Evolutionary conservation across 2,888 invertebrate genomes (phyloP).

Genomic region (Netelia virgata): DNA sequence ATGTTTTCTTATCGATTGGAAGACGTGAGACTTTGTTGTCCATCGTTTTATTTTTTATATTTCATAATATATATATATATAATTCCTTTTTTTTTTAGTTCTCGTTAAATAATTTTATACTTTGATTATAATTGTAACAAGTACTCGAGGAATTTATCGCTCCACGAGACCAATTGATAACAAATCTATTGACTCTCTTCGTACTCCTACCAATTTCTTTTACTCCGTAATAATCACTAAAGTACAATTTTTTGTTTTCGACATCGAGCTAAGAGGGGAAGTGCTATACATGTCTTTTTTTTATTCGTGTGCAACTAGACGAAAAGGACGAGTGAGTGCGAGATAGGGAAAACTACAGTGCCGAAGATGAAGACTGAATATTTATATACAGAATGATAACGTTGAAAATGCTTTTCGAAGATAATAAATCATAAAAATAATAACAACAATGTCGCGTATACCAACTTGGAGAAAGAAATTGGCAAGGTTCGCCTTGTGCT

Average conservation of each 20-base stretch:
- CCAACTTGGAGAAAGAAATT: constrained; percentile 57
- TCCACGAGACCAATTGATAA: constrained; percentile 69
- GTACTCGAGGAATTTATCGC: constrained; percentile 57
- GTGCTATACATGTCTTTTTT: constrained; percentile 57
- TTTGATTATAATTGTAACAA: constrained; percentile 76
- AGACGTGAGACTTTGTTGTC: constrained; percentile 83
- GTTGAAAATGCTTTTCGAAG: constrained; percentile 13
- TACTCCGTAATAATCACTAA: constrained; percentile 21
- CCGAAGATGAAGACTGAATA: constrained; percentile 61
- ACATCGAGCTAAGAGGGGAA: constrained; percentile 7
- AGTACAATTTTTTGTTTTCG: background rate
- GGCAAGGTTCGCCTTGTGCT: constrained; percentile 26
- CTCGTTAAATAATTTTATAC: constrained; percentile 72
- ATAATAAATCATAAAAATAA: background rate
- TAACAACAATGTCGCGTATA: background rate
- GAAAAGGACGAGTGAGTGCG: constrained; percentile 32
- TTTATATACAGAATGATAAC: constrained; percentile 66
- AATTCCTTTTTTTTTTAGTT: constrained; percentile 51
- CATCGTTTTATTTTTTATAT: constrained; percentile 65
- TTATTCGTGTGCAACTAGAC: background rate
- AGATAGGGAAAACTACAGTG: constrained; percentile 33
- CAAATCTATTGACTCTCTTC: constrained; percentile 73
- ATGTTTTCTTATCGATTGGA: constrained; percentile 76
- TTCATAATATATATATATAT: constrained; percentile 4
- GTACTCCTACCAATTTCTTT: constrained; percentile 71